Conservation (phyloP, 2,888 invertebrate genomes). For the Amiota communis region DNA sequence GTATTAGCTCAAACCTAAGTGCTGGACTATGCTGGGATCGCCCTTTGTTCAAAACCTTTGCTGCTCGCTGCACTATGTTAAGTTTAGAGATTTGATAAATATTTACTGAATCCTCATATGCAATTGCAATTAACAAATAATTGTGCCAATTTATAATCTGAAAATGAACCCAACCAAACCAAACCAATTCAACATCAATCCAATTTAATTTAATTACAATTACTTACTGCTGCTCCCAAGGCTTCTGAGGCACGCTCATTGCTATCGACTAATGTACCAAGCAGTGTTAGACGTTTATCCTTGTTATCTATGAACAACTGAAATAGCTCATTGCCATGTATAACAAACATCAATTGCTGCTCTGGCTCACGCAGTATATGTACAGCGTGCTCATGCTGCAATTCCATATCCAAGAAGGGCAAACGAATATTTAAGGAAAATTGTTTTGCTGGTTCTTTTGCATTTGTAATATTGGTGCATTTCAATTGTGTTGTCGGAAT, state of each 20-base stretch:
- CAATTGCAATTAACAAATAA: slow-evolving; percentile 60
- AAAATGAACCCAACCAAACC: neutral
- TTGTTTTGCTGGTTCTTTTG: neutral
- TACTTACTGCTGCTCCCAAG: slow-evolving; percentile 7
- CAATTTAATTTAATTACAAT: neutral
- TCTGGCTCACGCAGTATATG: slow-evolving; percentile 59
- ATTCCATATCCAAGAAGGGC: slow-evolving; percentile 67
- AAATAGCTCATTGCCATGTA: slow-evolving; percentile 67
- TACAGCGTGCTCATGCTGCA: slow-evolving; percentile 55
- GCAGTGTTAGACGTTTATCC: slow-evolving; percentile 58
- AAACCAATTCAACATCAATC: neutral
- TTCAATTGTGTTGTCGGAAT: neutral
- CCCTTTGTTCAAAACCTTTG: slow-evolving; percentile 35
- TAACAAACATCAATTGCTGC: slow-evolving; percentile 56
- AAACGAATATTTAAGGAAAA: slow-evolving; percentile 55
- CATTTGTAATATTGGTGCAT: neutral
- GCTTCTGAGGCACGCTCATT: neutral
- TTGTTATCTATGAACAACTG: slow-evolving; percentile 56
- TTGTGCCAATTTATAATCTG: slow-evolving; percentile 63
- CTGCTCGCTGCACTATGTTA: slow-evolving; percentile 42
- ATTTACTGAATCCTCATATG: slow-evolving; percentile 60
- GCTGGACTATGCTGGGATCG: slow-evolving; percentile 36
- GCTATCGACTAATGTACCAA: slow-evolving; percentile 56
- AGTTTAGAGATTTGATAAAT: slow-evolving; percentile 62
- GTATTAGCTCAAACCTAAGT: slow-evolving; percentile 58